phyloP scores from a whole-genome alignment of 2,888 invertebrate genomes.

The Bimastos eiseni region DNA sequence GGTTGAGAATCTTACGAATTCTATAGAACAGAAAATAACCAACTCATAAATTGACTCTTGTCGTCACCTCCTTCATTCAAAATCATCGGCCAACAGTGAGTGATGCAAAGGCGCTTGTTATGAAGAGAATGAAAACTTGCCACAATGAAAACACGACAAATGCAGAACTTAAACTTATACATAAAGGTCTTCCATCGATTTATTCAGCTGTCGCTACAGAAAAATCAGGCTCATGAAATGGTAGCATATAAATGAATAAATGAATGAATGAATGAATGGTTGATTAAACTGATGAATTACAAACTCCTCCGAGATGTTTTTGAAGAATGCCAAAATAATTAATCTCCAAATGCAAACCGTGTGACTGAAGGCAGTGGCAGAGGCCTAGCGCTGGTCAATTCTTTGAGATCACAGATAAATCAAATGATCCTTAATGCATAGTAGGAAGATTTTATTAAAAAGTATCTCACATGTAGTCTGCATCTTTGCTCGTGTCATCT shows the following conservation, averaged over 20 bases:
- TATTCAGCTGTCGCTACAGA: background rate
- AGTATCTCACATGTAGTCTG: slow-evolving; percentile 80
- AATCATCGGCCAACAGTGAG: background rate
- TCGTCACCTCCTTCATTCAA: background rate
- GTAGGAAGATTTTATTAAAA: background rate
- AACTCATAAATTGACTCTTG: background rate
- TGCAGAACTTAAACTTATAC: background rate
- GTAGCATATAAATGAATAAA: too few species aligned
- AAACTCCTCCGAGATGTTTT: background rate
- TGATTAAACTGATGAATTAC: background rate
- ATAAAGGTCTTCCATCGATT: background rate
- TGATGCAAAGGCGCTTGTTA: background rate
- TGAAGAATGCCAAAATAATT: background rate
- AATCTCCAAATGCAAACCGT: background rate
- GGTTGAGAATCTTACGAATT: slow-evolving; percentile 79
- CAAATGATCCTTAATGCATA: background rate
- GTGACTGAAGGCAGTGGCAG: background rate
- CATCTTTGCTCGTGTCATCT: slow-evolving; percentile 77
- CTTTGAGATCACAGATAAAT: background rate
- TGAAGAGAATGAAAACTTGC: background rate
- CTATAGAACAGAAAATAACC: slow-evolving; percentile 17
- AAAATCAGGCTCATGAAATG: too few species aligned
- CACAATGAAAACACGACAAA: background rate
- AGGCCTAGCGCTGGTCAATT: background rate
- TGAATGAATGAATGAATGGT: background rate